Evolutionary conservation across 92 coral and sea anemone genomes (phyloP), one percentile per base, ranked within the genome.

Genomic region (Muricea muricata): DNA sequence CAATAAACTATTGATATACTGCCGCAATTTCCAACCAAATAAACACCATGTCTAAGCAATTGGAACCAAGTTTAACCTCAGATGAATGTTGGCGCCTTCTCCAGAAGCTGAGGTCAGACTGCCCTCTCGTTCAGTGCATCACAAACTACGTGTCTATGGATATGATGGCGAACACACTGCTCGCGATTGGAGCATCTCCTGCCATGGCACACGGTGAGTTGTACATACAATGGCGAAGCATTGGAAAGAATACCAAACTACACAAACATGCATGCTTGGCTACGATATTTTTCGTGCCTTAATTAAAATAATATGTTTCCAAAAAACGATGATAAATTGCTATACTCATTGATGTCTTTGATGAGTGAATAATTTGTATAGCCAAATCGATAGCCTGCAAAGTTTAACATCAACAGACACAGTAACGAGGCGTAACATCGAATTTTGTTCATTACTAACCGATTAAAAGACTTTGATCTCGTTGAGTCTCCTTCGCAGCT

Each of bases 141-240:
- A 86, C 90, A 37, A 86, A 86, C 79, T 86, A 79, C 52, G 90
- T 86, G 54, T 86, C 90, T 7, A 86, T 86, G 90, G 90, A 86
- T 54, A 70, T 86, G 73, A 86, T 86, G 86, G 90, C 90, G 10
- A 87, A 87, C 12, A 80, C 90, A 28, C 90, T 87, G 1, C 87
- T 87, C 10, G 85, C 90, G 35, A 47, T 80, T 20, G 90, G 90
- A 55, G 90, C 90, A 58, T 87, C 90, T 30, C 90, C 90, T 40
- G 87, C 87, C 37, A 87, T 87, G 90, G 87, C 17, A 17, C 87
- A 87, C 42, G 90, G 90, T 87, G 82, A 56, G 86, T 41, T 50
- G 24, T n/a, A 52, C 66, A n/a, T n/a, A 40, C 41, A 74, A 46
- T 6, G 0, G 34, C 0, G 9, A 45, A 45, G 50, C 50, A 45